These are phyloP conservation scores for Athripsodes cinereus DNA, from an alignment of 2,888 invertebrate genomes.

Conservation along the genomic window DNA sequence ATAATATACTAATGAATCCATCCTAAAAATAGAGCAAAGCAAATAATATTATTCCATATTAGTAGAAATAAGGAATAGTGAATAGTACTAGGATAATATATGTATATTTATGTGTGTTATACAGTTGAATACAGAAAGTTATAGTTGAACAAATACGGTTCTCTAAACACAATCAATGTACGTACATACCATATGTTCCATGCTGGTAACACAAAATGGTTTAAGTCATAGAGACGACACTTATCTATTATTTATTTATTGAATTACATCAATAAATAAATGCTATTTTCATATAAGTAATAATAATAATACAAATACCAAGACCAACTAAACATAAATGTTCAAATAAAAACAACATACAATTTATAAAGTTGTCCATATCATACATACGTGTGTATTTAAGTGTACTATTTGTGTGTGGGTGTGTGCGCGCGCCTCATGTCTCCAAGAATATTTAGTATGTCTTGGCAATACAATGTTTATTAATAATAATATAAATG, in stretches of 20 bases:
- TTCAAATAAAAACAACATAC: not conserved
- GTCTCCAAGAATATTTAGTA: constrained; percentile 46
- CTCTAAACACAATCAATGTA: too few species aligned
- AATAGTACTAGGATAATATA: too few species aligned
- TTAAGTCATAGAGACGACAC: constrained; percentile 25
- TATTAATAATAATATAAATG: not conserved
- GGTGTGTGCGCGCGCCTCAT: too few species aligned
- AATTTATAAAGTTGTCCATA: not conserved
- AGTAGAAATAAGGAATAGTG: too few species aligned
- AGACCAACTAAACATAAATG: constrained; percentile 52
- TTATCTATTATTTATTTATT: constrained; percentile 27
- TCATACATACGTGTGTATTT: constrained; percentile 25
- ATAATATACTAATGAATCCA: constrained; percentile 3
- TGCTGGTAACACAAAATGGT: too few species aligned
- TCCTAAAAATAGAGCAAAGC: constrained; percentile 14
- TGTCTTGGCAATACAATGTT: constrained; percentile 51
- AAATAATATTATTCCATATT: not conserved
- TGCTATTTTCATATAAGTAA: not conserved
- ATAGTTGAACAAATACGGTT: not conserved
- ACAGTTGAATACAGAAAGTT: too few species aligned
- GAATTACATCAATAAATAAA: constrained; percentile 18
- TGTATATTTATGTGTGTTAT: too few species aligned
- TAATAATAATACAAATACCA: constrained; percentile 39
- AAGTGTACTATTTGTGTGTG: too few species aligned
- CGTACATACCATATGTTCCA: too few species aligned